phyloP scores from a whole-genome alignment of 1,140 invertebrate species.

The Caerostris extrusa region DNA sequence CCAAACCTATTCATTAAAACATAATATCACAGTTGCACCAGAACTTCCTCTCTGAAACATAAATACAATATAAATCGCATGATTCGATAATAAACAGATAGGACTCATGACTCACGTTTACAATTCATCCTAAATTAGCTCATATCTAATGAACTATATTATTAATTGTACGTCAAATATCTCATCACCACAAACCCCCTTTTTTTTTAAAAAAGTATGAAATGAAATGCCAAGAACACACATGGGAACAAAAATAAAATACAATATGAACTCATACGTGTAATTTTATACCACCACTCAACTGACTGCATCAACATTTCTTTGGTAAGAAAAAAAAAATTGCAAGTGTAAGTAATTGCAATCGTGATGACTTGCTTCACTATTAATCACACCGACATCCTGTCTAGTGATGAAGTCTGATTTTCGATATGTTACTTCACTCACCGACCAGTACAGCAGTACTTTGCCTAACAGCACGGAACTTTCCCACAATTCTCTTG shows the following conservation, averaged over 20 bases:
- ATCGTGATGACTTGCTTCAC: neutral
- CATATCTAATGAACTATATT: no score
- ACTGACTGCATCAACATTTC: no score
- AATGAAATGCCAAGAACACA: no score
- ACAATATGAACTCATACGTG: no score
- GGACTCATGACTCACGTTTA: no score
- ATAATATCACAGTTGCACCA: neutral
- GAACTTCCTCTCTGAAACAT: neutral
- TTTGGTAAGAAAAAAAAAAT: no score
- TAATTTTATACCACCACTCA: no score
- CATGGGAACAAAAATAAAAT: no score
- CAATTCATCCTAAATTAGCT: no score
- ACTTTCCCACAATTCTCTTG: slow-evolving; percentile 26
- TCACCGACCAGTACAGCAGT: neutral
- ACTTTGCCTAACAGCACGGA: neutral
- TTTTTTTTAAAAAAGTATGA: no score
- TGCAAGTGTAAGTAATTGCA: neutral
- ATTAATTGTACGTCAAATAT: no score
- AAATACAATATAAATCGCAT: neutral
- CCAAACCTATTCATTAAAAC: neutral
- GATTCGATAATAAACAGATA: neutral
- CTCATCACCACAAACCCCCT: no score
- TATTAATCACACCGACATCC: neutral
- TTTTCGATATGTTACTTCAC: slow-evolving; percentile 8
- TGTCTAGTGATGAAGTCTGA: neutral